These are phyloP conservation scores for Allacma fusca DNA, from an alignment of 2,888 invertebrate species.

Conservation along the genomic window DNA sequence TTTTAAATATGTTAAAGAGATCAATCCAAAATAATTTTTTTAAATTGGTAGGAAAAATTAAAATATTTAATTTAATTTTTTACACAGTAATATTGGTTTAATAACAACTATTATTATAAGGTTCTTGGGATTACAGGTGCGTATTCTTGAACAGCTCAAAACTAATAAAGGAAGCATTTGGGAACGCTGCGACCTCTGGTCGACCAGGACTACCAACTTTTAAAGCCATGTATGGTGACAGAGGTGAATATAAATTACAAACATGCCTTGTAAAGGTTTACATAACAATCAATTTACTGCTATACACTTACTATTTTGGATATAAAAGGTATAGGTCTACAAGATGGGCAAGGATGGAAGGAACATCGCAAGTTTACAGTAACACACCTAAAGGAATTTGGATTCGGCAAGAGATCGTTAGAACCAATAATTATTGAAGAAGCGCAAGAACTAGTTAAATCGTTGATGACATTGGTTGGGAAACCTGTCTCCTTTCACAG, in stretches of 20 bases:
- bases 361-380: slow-evolving; percentile 21
- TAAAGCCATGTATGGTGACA: neutral
- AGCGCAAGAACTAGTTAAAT: neutral
- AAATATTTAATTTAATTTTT: too few species aligned
- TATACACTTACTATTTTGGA: too few species aligned
- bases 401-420: slow-evolving; percentile 5
- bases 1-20: too few species aligned
- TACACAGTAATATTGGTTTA: too few species aligned
- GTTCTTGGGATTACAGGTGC: too few species aligned
- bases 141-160: slow-evolving; percentile 22
- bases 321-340: slow-evolving; percentile 13
- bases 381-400: slow-evolving; percentile 17
- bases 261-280: too few species aligned
- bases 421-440: slow-evolving; percentile 28
- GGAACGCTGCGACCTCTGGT: neutral
- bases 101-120: too few species aligned
- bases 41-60: too few species aligned
- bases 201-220: neutral
- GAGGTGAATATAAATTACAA: neutral
- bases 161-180: slow-evolving; percentile 17
- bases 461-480: neutral
- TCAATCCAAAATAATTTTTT: too few species aligned
- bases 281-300: too few species aligned
- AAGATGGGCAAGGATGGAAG: slow-evolving; percentile 22
- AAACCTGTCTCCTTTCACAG: neutral